Base-by-base conservation (phyloP, 2,113 vertebrate species). In the Pogona vitticeps region DNA sequence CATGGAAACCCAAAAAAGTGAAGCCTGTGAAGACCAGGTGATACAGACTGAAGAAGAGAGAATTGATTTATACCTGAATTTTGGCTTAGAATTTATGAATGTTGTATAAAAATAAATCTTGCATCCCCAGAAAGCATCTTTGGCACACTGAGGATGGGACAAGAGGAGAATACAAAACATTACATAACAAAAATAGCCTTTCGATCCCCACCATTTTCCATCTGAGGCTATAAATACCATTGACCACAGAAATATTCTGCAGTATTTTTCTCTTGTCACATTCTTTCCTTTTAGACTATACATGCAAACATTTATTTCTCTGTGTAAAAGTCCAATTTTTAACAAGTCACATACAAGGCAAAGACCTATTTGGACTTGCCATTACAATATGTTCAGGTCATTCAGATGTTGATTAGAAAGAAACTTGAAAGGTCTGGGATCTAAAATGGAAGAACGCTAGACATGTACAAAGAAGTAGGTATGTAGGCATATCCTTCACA, bases 31-130 rank as follows among this genome's bases (percentile, higher is more conserved):
- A n/a, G n/a, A n/a, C n/a, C n/a, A n/a, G n/a, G n/a, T n/a, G n/a
- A n/a, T n/a, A n/a, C n/a, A n/a, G n/a, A n/a, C n/a, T n/a, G n/a
- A 42, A 85, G 65, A 79, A 83, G 82, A 83, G 71, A 17, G 65
- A 78, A 38, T 23, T 71, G 46, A 86, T 86, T 86, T 76, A 79
- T 71, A 70, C 46, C 71, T 79, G 46, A 40, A 71, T 71, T 77
- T 71, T 86, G 76, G 33, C 65, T 79, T 36, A 36, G 52, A 68
- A 70, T 63, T 79, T 71, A 40, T 21, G 17, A 3, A 0, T 58
- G 78, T 65, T 76, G n/a, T n/a, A 63, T 42, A 31, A 59, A 63
- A 67, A 56, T 23, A 80, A 33, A 61, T 40, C 14, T 76, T 77
- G 83, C 61, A 46, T 61, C 21, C n/a, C 68, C 67, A 40, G 61